Evolutionary conservation across 2,888 invertebrate species (phyloP), one percentile per base, ranked within the genome.

Genomic region (Pseudanteris insignis): DNA sequence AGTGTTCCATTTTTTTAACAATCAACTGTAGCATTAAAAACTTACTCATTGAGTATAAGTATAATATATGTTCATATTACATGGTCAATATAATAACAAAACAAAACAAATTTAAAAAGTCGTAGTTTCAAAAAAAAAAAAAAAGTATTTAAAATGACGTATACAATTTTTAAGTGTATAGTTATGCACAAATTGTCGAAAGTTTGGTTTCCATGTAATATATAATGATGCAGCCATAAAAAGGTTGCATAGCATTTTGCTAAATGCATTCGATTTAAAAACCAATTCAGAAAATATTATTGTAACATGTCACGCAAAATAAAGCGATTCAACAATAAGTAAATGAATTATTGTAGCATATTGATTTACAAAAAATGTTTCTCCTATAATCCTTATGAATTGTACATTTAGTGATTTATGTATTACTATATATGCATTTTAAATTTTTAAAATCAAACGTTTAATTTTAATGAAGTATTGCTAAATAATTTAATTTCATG

Each of bases 221-320:
- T 65, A 67, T 65, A 69, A 41, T 43, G 38, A 64, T 58, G 55
- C 70, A 64, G 70, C 65, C 64, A 67, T 66, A 68, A 68, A 64
- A 66, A 67, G 64, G 69, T 70, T 24, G 40, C 40, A 34, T 29
- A 2, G 69, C n/a, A n/a, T n/a, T n/a, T 68, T 69, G 67, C 65
- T 69, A 65, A 67, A 69, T 69, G 68, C 64, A 65, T 70, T 70
- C 63, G 30, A 67, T 66, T 67, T 66, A 67, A 64, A 57, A 67
- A 65, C 8, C 14, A 50, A 44, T 55, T 64, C 66, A 34, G 68
- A 63, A 66, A 67, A 67, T 46, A 57, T 60, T 65, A 70, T 60
- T 74, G 70, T 76, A 74, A 72, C 67, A 65, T n/a, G 66, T 68
- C 68, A 73, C 66, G 73, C 67, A 71, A 65, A 76, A 76, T 76